Conservation (phyloP, 2,888 invertebrate genomes). For the Tillus elongatus region DNA sequence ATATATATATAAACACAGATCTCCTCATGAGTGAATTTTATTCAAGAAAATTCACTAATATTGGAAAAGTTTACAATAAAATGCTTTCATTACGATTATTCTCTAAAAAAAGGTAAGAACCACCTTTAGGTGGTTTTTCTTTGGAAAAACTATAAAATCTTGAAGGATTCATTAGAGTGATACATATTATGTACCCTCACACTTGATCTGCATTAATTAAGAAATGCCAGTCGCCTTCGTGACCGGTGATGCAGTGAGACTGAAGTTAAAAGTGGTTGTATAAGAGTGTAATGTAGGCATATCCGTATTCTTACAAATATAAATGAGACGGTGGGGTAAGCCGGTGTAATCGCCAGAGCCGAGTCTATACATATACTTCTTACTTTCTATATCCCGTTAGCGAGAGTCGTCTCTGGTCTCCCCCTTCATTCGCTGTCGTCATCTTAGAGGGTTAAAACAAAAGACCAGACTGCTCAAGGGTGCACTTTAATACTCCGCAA, state of each 20-base stretch:
- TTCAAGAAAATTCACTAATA: no score
- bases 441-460: slow-evolving; percentile 33
- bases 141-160: no score
- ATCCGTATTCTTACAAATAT: neutral
- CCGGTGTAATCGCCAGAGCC: no score
- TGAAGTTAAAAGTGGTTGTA: neutral
- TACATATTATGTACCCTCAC: neutral
- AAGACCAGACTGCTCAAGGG: slow-evolving; percentile 33
- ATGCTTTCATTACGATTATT: no score
- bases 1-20: no score
- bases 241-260: no score
- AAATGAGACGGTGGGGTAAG: neutral
- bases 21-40: no score
- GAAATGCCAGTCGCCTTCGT: no score
- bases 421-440: slow-evolving; percentile 30
- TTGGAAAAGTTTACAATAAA: no score
- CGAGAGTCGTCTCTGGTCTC: slow-evolving; percentile 11
- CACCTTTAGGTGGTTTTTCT: no score
- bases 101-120: no score
- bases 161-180: slow-evolving; percentile 1
- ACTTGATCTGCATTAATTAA: slow-evolving; percentile 2
- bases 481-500: slow-evolving; percentile 21
- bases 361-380: no score
- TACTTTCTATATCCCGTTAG: neutral
- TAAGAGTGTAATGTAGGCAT: neutral